Evolutionary conservation across 2,113 vertebrate genomes (phyloP).

Genomic region (Colaptes auratus): DNA sequence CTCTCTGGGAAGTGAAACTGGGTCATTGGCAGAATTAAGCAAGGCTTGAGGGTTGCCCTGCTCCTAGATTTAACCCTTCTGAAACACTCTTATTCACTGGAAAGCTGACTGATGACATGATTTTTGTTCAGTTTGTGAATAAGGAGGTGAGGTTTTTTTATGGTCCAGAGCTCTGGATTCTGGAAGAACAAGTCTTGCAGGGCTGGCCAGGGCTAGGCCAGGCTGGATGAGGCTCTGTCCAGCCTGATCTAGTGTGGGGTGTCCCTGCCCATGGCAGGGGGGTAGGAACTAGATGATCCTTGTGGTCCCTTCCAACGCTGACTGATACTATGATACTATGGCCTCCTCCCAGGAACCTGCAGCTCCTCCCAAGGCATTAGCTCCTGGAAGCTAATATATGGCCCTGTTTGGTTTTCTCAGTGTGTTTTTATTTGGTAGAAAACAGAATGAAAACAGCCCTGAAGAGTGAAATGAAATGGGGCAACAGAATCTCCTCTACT

Average conservation of each 20-base stretch:
- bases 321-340: too few relatives aligned
- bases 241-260: too few relatives aligned
- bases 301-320: too few relatives aligned
- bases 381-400: not conserved
- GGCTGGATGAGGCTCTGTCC: too few relatives aligned
- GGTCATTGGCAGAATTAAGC: not conserved
- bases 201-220: too few relatives aligned
- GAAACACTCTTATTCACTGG: not conserved
- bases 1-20: not conserved
- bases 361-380: not conserved
- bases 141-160: not conserved
- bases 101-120: not conserved
- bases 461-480: not conserved
- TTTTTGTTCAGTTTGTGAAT: not conserved
- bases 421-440: not conserved
- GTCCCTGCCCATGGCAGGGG: too few relatives aligned
- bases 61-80: not conserved
- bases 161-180: not conserved
- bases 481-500: not conserved
- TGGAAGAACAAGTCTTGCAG: not conserved
- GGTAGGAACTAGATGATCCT: too few relatives aligned
- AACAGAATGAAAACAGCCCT: not conserved
- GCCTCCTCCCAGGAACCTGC: not conserved
- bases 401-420: not conserved
- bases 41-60: not conserved